phyloP scores from a whole-genome alignment of 2,888 invertebrate species.

The Flexamia atlantica region DNA sequence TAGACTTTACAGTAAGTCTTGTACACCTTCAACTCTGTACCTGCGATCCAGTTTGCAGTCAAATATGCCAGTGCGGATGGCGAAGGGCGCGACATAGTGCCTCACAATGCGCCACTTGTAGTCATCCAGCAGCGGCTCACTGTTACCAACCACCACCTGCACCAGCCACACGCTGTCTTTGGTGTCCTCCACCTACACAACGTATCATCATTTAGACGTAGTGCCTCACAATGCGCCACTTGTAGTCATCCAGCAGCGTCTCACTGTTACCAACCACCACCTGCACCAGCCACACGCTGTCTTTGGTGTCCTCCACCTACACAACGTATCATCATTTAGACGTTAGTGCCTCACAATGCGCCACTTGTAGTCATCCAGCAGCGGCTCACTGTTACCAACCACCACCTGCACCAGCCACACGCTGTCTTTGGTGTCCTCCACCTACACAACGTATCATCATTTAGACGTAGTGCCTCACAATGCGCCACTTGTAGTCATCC shows the following conservation, averaged over 20 bases:
- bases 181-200: constrained; percentile 76
- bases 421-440: constrained; percentile 77
- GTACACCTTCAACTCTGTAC: constrained; percentile 71
- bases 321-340: too few species aligned
- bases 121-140: constrained; percentile 72
- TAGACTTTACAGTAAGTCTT: too few species aligned
- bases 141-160: constrained; percentile 73
- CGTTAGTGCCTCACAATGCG: constrained; percentile 73
- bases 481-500: constrained; percentile 74
- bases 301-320: constrained; percentile 77
- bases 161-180: constrained; percentile 78
- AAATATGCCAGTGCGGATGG: constrained; percentile 75
- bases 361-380: constrained; percentile 74
- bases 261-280: constrained; percentile 71
- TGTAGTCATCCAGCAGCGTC: constrained; percentile 72
- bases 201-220: too few species aligned
- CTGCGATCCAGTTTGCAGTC: constrained; percentile 75
- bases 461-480: constrained; percentile 74
- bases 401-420: constrained; percentile 77
- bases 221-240: constrained; percentile 74
- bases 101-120: constrained; percentile 74
- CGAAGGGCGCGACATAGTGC: constrained; percentile 74
- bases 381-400: constrained; percentile 67
- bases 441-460: too few species aligned
- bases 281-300: constrained; percentile 77